phyloP scores from a whole-genome alignment of 2,888 invertebrate species.

The Thalpophila matura region DNA sequence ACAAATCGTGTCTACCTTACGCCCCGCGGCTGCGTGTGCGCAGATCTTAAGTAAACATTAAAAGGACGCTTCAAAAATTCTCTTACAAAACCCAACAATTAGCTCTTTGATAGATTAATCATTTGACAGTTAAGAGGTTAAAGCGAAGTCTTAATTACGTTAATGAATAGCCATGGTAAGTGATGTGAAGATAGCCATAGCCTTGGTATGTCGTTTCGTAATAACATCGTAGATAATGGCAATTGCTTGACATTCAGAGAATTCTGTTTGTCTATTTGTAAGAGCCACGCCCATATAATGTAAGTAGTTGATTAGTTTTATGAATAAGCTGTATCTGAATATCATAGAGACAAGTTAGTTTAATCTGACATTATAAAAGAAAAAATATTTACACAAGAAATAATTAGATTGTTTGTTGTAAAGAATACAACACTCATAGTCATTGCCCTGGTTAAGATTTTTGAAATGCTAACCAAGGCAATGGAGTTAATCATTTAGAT shows the following conservation, averaged over 20 bases:
- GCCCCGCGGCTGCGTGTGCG: slow-evolving; percentile 31
- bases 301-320: slow-evolving; percentile 45
- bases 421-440: slow-evolving; percentile 6
- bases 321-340: slow-evolving; percentile 36
- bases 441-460: neutral
- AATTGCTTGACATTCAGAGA: slow-evolving; percentile 43
- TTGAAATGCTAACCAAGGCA: neutral
- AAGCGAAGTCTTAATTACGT: slow-evolving; percentile 44
- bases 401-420: slow-evolving; percentile 24
- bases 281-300: slow-evolving; percentile 41
- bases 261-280: slow-evolving; percentile 17
- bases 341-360: neutral
- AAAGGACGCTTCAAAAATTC: slow-evolving; percentile 27
- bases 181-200: slow-evolving; percentile 25
- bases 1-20: slow-evolving; percentile 38
- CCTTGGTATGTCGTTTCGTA: slow-evolving; percentile 46
- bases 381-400: neutral
- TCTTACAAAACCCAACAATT: slow-evolving; percentile 44
- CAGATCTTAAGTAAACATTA: slow-evolving; percentile 29
- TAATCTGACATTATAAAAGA: neutral
- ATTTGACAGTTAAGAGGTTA: slow-evolving; percentile 37
- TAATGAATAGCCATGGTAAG: slow-evolving; percentile 28
- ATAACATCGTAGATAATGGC: slow-evolving; percentile 36
- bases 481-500: neutral
- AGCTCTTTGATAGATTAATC: slow-evolving; percentile 40